These are phyloP conservation scores for Heteropelma amictum DNA, from an alignment of 2,888 invertebrate genomes.

Conservation along the genomic window DNA sequence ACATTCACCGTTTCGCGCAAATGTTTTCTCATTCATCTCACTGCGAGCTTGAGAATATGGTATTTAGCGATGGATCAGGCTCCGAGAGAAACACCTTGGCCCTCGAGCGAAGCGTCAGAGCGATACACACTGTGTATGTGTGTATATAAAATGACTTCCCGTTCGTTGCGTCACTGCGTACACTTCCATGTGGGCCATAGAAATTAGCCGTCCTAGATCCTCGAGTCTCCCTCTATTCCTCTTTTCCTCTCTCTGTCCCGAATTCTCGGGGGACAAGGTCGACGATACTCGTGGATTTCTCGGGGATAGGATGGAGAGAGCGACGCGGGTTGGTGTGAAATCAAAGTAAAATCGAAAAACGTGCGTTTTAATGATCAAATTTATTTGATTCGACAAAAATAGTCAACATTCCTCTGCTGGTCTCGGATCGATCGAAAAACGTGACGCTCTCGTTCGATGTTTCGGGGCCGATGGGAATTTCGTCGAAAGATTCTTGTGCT, in stretches of 20 bases:
- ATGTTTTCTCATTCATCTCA: too few species aligned
- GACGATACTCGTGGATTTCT: constrained; percentile 25
- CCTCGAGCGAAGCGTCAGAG: too few species aligned
- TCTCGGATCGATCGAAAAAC: too few species aligned
- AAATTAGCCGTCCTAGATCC: constrained; percentile 42
- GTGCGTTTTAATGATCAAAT: too few species aligned
- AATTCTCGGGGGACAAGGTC: constrained; percentile 48
- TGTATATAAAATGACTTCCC: not conserved
- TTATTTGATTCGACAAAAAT: too few species aligned
- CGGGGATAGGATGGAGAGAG: constrained; percentile 6
- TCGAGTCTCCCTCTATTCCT: constrained; percentile 32
- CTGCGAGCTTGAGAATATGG: too few species aligned
- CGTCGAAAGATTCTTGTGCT: not conserved
- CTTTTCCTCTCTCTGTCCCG: constrained; percentile 5
- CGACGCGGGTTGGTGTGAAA: not conserved
- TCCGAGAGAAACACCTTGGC: too few species aligned
- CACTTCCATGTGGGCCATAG: constrained; percentile 47
- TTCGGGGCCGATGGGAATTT: not conserved
- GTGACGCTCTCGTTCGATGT: not conserved
- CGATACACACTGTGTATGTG: too few species aligned
- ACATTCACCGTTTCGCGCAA: too few species aligned
- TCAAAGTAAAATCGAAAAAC: not conserved
- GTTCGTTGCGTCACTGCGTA: constrained; percentile 20
- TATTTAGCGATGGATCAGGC: too few species aligned
- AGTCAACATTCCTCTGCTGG: too few species aligned